Conservation (phyloP, 37 sponge, comb jelly and placozoan species). For the Halisarca cf. caerulea region DNA sequence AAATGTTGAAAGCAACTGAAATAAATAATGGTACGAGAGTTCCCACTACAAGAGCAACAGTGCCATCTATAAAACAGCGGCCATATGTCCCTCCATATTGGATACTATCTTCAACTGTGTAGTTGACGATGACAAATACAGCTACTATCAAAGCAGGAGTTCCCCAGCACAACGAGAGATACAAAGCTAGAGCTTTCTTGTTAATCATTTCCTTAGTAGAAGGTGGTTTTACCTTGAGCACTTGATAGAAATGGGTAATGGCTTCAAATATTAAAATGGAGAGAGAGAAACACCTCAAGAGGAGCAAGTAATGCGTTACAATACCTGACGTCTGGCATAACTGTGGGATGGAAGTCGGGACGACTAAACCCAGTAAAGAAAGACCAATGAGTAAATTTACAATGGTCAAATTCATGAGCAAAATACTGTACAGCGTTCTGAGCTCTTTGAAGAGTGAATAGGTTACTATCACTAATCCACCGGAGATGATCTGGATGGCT, state of each 20-base stretch:
- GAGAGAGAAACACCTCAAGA: slow-evolving; percentile 40
- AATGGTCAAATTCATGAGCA: slow-evolving; percentile 47
- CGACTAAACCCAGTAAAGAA: slow-evolving; percentile 17
- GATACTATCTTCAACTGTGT: background rate
- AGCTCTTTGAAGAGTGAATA: slow-evolving; percentile 50
- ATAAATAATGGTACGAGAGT: background rate
- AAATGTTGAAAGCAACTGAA: no score
- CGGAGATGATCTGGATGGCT: background rate
- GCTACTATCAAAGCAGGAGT: background rate
- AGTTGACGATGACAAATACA: background rate
- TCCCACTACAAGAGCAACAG: background rate
- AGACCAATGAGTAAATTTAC: slow-evolving; percentile 11
- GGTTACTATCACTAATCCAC: slow-evolving; percentile 31
- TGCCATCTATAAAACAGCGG: background rate
- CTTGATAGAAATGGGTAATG: background rate
- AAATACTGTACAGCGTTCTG: slow-evolving; percentile 36
- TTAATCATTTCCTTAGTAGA: no score
- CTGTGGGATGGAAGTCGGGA: background rate
- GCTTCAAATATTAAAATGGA: slow-evolving; percentile 25
- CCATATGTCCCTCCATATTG: background rate
- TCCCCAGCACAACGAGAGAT: background rate
- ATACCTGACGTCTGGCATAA: slow-evolving; percentile 33
- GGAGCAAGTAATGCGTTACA: slow-evolving; percentile 34
- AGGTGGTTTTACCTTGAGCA: background rate
- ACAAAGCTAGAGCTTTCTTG: background rate